Base-by-base conservation (phyloP, 2,888 invertebrate genomes). In the Idaea biselata region DNA sequence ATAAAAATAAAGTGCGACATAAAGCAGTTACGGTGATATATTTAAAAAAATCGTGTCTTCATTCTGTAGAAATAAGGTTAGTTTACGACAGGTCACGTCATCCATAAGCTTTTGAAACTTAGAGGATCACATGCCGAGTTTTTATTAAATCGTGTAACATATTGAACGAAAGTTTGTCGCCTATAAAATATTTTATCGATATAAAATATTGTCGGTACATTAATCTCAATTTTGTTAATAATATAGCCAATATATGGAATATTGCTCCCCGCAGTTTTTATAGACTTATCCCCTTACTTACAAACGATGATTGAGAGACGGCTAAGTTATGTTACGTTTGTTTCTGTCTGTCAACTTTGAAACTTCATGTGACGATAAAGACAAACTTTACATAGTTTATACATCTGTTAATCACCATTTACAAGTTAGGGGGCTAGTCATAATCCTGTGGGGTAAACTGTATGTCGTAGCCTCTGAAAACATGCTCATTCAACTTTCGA, bases 141-240 rank as follows among this genome's bases (percentile, higher is more conserved):
- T 75, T 77, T 81, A 81, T 80, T 80, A 82, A 81, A 84, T 79
- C 78, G 78, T 69, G 77, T 75, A 69, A 74, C 78, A 79, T 77
- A 79, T 81, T 82, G 79, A 68, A 68, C 73, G 66, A 69, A 74
- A 78, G 70, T 77, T 73, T 69, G 68, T 69, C 64, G 71, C 71
- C 70, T 66, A 72, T 76, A 75, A 78, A 78, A 76, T 75, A 74
- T 78, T 78, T 78, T 73, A 77, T 79, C 68, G 74, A 67, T 61
- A 65, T 61, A 71, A 72, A 74, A 71, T 77, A 75, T 68, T 64
- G 70, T 63, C 63, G 61, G 57, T 62, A 54, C 61, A 64, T 70
- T 70, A 73, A 73, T 69, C 69, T 67, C 61, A 66, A 72, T 66
- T 69, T 65, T 66, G 70, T 69, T 57, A 65, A 66, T 67, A 66